phyloP scores from a whole-genome alignment of 2,888 invertebrate genomes.

The Aphrophora alni region DNA sequence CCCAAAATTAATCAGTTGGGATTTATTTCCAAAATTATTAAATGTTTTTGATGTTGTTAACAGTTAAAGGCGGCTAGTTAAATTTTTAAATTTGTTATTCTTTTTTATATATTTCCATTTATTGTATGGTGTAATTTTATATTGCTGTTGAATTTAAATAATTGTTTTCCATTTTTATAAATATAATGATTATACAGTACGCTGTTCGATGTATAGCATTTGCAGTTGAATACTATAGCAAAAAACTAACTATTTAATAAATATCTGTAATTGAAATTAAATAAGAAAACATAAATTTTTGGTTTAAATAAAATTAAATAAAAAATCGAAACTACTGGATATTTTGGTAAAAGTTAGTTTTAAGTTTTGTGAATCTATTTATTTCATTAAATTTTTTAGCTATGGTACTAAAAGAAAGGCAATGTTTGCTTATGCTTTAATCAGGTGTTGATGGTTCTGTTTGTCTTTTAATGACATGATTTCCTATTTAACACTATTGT shows the following conservation, averaged over 20 bases:
- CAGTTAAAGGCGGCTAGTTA: not conserved
- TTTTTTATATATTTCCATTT: not conserved
- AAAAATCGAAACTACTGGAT: too few species aligned
- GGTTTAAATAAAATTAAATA: too few species aligned
- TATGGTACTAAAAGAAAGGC: too few species aligned
- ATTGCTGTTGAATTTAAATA: not conserved
- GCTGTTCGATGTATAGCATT: not conserved
- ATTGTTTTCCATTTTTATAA: not conserved
- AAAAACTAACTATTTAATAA: not conserved
- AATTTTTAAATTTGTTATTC: not conserved
- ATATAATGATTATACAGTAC: not conserved
- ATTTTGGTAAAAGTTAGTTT: too few species aligned
- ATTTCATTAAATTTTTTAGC: too few species aligned
- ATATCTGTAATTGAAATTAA: too few species aligned
- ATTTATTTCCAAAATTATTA: not conserved
- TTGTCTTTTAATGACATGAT: too few species aligned
- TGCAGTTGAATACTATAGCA: not conserved
- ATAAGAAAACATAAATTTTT: not conserved
- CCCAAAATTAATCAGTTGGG: conserved; percentile 29
- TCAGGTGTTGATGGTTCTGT: too few species aligned
- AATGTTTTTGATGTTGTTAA: not conserved
- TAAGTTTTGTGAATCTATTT: too few species aligned
- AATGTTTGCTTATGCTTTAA: too few species aligned
- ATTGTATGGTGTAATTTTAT: not conserved
- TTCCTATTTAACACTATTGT: too few species aligned